Evolutionary conservation across 2,113 vertebrate genomes (phyloP).

Genomic region (Australoheros scitulus): DNA sequence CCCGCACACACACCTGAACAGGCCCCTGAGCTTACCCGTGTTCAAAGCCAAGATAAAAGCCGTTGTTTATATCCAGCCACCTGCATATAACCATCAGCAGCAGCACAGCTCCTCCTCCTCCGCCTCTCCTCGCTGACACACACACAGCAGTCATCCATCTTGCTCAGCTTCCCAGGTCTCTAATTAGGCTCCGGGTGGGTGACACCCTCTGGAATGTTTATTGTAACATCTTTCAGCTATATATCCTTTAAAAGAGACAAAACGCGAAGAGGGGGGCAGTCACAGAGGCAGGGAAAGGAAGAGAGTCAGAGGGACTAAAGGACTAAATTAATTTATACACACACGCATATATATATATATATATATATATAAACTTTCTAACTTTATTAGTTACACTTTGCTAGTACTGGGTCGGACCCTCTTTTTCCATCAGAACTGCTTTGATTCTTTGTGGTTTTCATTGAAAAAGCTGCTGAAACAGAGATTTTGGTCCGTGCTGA

Average conservation of each 20-base stretch:
- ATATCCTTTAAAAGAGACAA: slow-evolving; percentile 9
- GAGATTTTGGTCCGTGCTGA: not conserved
- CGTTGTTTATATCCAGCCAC: slow-evolving; percentile 60
- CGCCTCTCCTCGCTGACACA: slow-evolving; percentile 51
- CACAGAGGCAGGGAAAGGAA: not conserved
- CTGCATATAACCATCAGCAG: slow-evolving; percentile 64
- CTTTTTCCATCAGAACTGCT: not conserved
- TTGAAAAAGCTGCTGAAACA: not conserved
- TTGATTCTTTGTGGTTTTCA: not conserved
- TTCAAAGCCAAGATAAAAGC: slow-evolving; percentile 77
- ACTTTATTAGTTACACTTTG: not conserved
- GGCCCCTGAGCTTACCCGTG: slow-evolving; percentile 57
- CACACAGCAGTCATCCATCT: slow-evolving; percentile 66
- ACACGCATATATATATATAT: too few species aligned
- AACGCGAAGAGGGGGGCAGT: not conserved
- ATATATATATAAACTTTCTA: too few species aligned
- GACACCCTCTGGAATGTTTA: slow-evolving; percentile 71
- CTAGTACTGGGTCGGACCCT: not conserved
- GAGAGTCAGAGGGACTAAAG: not conserved
- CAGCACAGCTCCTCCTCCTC: slow-evolving; percentile 8
- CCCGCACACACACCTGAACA: slow-evolving; percentile 52
- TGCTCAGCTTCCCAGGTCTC: slow-evolving; percentile 60
- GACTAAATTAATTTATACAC: not conserved
- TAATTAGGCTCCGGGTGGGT: slow-evolving; percentile 72
- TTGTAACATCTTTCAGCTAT: slow-evolving; percentile 44